Evolutionary conservation across 2,113 vertebrate species (phyloP).

Genomic region (Sardina pilchardus): DNA sequence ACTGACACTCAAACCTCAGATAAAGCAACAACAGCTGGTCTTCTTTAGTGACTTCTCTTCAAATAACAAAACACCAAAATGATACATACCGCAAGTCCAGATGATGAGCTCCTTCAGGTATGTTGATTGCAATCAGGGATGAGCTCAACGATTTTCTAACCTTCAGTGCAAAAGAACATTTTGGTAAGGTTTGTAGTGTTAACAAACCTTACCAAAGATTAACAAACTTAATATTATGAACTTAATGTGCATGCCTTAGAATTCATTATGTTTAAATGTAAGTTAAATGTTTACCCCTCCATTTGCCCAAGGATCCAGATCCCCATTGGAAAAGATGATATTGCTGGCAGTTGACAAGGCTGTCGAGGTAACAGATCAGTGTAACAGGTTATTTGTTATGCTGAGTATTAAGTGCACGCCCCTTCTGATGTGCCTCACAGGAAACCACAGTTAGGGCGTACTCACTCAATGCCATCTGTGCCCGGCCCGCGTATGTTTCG

Average conservation of each 20-base stretch:
- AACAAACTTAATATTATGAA: neutral
- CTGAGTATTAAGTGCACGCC: neutral
- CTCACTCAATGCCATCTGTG: no score
- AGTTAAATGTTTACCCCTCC: constrained; percentile 81
- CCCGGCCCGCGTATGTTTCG: no score
- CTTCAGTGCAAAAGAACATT: constrained; percentile 58
- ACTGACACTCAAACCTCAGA: neutral
- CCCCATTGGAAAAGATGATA: constrained; percentile 94
- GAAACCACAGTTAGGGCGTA: no score
- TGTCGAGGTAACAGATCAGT: constrained; percentile 53
- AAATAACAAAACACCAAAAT: neutral
- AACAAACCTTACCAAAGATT: no score
- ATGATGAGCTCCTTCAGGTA: constrained; percentile 85
- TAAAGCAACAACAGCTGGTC: neutral
- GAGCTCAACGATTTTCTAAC: constrained; percentile 77
- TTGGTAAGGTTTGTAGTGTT: neutral
- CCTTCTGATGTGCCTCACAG: neutral
- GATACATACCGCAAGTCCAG: constrained; percentile 84
- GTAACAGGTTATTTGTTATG: neutral
- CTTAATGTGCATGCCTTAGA: neutral
- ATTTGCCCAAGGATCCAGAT: constrained; percentile 92
- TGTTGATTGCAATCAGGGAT: constrained; percentile 76
- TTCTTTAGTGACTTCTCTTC: neutral
- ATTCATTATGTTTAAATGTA: neutral
- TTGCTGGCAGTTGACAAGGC: constrained; percentile 83